Evolutionary conservation across 2,797 vertebrate species (phyloP), one percentile per base, ranked within the genome.

Genomic region (Neosilurus mollespiculum): DNA sequence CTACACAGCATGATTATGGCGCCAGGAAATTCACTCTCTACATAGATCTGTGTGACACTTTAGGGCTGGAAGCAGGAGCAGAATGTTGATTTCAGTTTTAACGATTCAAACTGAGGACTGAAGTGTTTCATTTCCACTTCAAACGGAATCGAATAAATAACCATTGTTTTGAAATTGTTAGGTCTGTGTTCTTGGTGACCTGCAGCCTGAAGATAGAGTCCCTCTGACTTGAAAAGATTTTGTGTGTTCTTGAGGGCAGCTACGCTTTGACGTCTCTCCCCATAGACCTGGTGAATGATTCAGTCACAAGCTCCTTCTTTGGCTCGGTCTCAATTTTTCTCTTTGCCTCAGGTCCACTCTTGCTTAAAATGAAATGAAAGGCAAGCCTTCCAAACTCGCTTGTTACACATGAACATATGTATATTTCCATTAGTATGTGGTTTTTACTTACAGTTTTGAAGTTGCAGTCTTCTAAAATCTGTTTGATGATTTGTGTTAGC

Each of bases 181-280:
- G 54, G 69, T 30, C 11, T 73, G n/a, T 34, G 54, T 37, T 73
- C 59, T 53, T 16, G 15, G 43, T 72, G 37, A 16, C 62, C 15
- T 59, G 51, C 49, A 26, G 53, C 30, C 65, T 70, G 54, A n/a
- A 62, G 65, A 61, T 34, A 49, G 49, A 51, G 56, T 61, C n/a
- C 1, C 6, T 37, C 30, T 43, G 73, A 59, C 30, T 22, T 37
- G 54, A 59, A 76, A 37, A 59, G 30, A 2, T 37, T 86, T 69
- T 82, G 76, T 70, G 64, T 30, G 69, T 61, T 51, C 9, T 8
- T 49, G 30, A 69, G n/a, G 53, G 20, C 26, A 66, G 53, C 34
- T 18, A 59, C n/a, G 26, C 65, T 85, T 83, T 84, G 85, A 82
- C 53, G 56, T 69, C 80, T 77, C 20, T 73, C 51, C 72, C 58